Evolutionary conservation across 2,797 vertebrate genomes (phyloP).

Genomic region (Catharus ustulatus): DNA sequence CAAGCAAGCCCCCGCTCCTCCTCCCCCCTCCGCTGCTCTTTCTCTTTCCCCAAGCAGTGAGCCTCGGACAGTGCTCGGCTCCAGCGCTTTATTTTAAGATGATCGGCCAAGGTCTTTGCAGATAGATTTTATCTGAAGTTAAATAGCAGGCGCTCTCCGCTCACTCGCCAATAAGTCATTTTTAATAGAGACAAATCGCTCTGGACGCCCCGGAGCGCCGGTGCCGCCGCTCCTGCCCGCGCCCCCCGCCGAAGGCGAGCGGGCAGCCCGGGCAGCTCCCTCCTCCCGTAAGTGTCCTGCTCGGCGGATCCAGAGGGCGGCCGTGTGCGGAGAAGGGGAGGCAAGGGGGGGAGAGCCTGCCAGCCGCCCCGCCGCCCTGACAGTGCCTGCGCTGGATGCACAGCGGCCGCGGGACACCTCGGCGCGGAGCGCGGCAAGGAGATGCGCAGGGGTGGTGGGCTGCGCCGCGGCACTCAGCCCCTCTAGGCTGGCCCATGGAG

Average conservation of each 20-base stretch:
- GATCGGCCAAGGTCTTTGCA: constrained; percentile 56
- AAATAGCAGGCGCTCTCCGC: constrained; percentile 21
- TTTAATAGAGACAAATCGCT: constrained; percentile 56
- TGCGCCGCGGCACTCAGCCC: constrained; percentile 46
- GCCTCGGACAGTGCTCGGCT: constrained; percentile 54
- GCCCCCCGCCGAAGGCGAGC: background rate
- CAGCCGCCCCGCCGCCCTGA: background rate
- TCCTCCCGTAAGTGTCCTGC: constrained; percentile 72
- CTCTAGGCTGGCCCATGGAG: constrained; percentile 75
- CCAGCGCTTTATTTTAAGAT: constrained; percentile 46
- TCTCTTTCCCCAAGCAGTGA: constrained; percentile 47
- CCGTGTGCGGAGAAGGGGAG: constrained; percentile 30
- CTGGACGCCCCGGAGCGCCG: constrained; percentile 45
- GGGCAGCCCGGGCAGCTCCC: constrained; percentile 24
- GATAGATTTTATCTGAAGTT: constrained; percentile 58
- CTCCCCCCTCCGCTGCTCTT: background rate
- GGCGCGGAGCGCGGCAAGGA: constrained; percentile 52
- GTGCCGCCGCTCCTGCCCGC: background rate
- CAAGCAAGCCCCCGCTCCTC: background rate
- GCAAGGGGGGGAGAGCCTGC: background rate
- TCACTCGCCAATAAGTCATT: constrained; percentile 49
- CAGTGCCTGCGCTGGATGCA: constrained; percentile 52
- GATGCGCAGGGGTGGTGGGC: constrained; percentile 63
- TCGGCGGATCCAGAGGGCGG: constrained; percentile 16
- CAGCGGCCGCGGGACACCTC: constrained; percentile 38